These are phyloP conservation scores for Sorex araneus DNA, from an alignment of 2,113 vertebrate genomes.

Conservation along the genomic window DNA sequence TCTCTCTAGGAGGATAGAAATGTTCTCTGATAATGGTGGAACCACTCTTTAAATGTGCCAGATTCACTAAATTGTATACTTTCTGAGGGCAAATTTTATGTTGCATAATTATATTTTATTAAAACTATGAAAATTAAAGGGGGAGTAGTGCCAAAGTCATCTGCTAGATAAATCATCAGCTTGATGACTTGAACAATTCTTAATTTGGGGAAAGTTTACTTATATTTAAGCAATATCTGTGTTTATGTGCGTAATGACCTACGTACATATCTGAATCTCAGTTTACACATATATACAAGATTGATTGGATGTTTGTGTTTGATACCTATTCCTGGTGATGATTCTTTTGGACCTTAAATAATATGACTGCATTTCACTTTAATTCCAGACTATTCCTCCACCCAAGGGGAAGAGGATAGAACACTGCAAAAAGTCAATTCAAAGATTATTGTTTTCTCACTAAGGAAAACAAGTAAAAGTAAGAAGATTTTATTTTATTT, in stretches of 20 bases:
- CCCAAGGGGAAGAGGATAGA: constrained; percentile 37
- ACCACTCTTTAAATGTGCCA: not conserved
- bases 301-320: not conserved
- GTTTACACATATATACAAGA: not conserved
- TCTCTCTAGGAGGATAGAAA: not conserved
- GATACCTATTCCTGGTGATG: not conserved
- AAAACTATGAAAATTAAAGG: constrained; percentile 42
- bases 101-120: not conserved
- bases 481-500: not conserved
- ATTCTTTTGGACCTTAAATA: not conserved
- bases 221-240: too few relatives aligned
- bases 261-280: not conserved
- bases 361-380: constrained; percentile 59
- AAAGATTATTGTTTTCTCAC: constrained; percentile 48
- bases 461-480: constrained; percentile 51
- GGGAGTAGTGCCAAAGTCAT: not conserved
- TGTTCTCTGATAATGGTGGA: not conserved
- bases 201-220: not conserved
- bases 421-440: constrained; percentile 57
- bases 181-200: not conserved
- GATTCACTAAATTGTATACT: not conserved
- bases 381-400: not conserved
- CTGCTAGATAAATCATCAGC: not conserved
- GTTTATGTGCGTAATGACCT: not conserved
- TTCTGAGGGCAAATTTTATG: not conserved